Base-by-base conservation (phyloP, 2,797 vertebrate species). In the Danio choprae region DNA sequence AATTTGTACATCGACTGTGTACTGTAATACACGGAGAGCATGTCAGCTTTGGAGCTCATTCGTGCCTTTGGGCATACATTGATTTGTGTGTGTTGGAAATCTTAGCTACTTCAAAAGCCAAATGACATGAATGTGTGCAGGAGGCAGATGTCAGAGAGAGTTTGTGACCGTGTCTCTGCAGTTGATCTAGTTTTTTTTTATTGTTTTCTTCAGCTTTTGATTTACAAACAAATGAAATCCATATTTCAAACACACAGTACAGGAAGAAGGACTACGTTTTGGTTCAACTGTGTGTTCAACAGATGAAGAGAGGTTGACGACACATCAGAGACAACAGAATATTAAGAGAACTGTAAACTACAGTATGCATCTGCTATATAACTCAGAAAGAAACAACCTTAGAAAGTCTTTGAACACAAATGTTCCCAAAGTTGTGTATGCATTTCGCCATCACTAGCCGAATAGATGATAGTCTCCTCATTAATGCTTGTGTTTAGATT, bases 61-160 rank as follows among this genome's bases (percentile, higher is more conserved):
- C 11, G 60, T 77, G 58, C 67, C 58, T 76, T 79, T 75, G 64
- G 74, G 62, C 51, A 56, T 51, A 12, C 46, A 38, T 84, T 13
- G 56, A 58, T 80, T 56, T 73, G 22, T 75, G 20, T 74, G 55
- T 59, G 36, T 72, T 62, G 59, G 78, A 63, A 59, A n/a, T 51
- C 18, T 50, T 38, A 60, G 41, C 8, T 20, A 13, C 51, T 60
- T 79, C 18, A 41, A 79, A 70, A 62, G 56, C 64, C 76, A 69
- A 59, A 38, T 60, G 29, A 48, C 59, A 69, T 59, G 44, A 74
- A 62, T 82, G 59, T 74, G 53, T 44, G 29, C 58, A 55, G 16
- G 11, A 70, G 73, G 77, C 81, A 86, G 81, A 86, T 83, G 79
- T 22, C 13, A 58, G 36, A 43, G 53, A 64, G 81, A 48, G 62